Base-by-base conservation (phyloP, 2,888 invertebrate species). In the Drosophila diplacantha region DNA sequence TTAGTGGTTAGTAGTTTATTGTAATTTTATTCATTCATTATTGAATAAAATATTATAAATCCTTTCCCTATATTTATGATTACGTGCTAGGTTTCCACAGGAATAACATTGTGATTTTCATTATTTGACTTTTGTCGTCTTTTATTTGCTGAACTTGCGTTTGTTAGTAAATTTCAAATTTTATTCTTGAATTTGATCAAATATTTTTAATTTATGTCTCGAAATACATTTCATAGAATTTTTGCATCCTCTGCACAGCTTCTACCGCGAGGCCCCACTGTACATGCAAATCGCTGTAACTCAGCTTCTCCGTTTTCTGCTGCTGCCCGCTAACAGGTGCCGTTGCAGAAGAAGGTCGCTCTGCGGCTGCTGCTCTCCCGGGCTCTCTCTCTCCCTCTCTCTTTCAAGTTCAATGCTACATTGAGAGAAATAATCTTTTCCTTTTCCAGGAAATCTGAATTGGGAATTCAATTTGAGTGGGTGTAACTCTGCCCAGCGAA, bases 351-450 rank as follows among this genome's bases (percentile, higher is more conserved):
- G 63, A 46, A 61, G 65, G 69, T 65, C 61, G 66, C 61, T 50
- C 41, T 44, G 47, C 12, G 31, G 24, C 51, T 37, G 56, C 46
- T 59, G 32, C 37, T 54, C 54, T 38, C 38, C 26, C 22, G 14
- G 34, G 44, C 29, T 37, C 64, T 58, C 35, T 20, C 26, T n/a
- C 16, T 18, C 0, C 20, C 34, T 31, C 37, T 37, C 46, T 37
- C 64, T 66, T 78, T 83, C 74, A 81, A 79, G 77, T 77, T 77
- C 76, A 77, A 83, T 77, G 81, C 78, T 82, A 75, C 63, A 46
- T 46, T 9, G 44, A 31, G 14, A 31, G 3, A 46, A 46, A 31
- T 31, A 20, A 14, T 20, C 2, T 20, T 0, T 12, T 0, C 0
- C 1, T 8, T 18, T 18, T 2, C 1, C 14, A 8, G 3, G 12